Percentiles rank a stretch among this genome's conserved stretches.
These are phyloP conservation scores for Channallabes apus DNA, from an alignment of 2,797 vertebrate genomes.

Conservation along the genomic window DNA sequence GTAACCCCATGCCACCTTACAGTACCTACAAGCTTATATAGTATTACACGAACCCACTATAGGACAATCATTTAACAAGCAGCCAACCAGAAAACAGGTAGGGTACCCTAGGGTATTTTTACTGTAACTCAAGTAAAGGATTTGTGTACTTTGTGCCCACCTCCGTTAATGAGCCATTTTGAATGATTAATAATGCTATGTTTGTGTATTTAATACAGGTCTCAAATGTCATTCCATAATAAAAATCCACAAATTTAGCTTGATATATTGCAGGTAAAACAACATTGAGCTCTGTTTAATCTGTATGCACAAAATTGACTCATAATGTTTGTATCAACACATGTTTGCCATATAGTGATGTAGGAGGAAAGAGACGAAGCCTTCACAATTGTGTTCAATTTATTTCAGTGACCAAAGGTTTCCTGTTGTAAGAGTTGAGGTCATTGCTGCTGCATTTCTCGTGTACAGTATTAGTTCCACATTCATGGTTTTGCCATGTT, in stretches of 20 bases:
- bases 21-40: no score
- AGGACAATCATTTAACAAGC: no score
- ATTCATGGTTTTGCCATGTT: conserved; percentile 65
- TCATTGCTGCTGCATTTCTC: conserved; percentile 60
- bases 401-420: not conserved
- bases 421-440: conserved; percentile 34
- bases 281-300: not conserved
- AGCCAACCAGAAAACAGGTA: no score
- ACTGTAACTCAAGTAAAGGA: no score
- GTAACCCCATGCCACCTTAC: no score
- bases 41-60: no score
- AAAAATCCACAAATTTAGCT: not conserved
- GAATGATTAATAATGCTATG: not conserved
- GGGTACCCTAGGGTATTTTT: no score
- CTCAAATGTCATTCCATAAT: not conserved
- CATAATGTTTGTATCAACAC: not conserved
- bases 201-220: not conserved
- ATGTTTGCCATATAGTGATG: not conserved
- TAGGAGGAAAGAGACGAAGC: not conserved
- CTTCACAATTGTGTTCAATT: not conserved
- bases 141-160: no score
- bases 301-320: not conserved
- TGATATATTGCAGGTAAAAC: not conserved
- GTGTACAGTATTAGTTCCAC: conserved; percentile 64
- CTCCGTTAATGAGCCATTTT: not conserved